A percentile compares a stretch with the other conserved stretches of the same genome.
phyloP scores from a whole-genome alignment of 2,113 vertebrate species.

The Pomatorhinus ruficollis region DNA sequence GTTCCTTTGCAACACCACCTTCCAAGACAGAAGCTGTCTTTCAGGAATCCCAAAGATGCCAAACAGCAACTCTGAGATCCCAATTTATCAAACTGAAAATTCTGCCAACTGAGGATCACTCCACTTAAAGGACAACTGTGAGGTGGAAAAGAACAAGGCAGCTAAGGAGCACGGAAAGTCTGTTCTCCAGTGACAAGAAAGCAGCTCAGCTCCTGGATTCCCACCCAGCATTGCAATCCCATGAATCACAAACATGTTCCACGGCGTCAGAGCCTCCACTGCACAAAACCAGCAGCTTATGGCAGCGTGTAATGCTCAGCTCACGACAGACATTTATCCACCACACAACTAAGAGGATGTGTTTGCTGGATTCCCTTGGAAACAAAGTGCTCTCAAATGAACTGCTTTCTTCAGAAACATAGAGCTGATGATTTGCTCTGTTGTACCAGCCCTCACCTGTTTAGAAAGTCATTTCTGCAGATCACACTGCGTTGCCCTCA shows the following conservation, averaged over 20 bases:
- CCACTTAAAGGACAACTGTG: background rate
- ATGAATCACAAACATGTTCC: slow-evolving; percentile 46
- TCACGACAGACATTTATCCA: slow-evolving; percentile 28
- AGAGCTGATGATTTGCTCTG: background rate
- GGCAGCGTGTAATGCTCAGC: background rate
- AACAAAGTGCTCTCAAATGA: background rate
- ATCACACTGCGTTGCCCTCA: background rate
- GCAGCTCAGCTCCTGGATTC: background rate
- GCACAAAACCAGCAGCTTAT: background rate
- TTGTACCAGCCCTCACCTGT: background rate
- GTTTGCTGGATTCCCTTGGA: slow-evolving; percentile 17
- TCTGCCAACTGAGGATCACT: background rate
- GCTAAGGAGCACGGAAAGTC: background rate
- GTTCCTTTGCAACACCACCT: background rate
- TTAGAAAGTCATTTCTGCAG: background rate
- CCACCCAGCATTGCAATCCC: slow-evolving; percentile 19
- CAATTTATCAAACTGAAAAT: background rate
- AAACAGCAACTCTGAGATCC: background rate
- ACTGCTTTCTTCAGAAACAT: background rate
- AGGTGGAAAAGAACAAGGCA: background rate
- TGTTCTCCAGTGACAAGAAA: background rate
- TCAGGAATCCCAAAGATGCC: background rate
- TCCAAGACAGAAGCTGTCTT: background rate
- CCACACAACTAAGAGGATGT: background rate
- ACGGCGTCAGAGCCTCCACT: background rate